A percentile compares a stretch with the other conserved stretches of the same genome.
Conservation (phyloP, 2,113 vertebrate species). For the Rhagologus leucostigma region DNA sequence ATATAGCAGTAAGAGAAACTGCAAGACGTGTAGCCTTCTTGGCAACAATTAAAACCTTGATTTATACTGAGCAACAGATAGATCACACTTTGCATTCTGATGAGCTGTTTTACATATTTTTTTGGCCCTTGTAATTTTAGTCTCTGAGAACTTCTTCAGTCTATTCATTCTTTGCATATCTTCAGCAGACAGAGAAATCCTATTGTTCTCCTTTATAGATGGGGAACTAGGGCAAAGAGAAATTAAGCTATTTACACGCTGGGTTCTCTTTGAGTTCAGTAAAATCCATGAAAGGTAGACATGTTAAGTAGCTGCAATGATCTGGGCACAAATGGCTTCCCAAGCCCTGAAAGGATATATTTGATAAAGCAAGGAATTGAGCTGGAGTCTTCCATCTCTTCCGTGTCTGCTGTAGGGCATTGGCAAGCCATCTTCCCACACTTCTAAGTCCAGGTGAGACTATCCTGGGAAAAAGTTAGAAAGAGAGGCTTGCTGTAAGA, state of each 20-base stretch:
- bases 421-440: neutral
- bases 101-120: constrained; percentile 28
- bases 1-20: neutral
- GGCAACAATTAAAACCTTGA: constrained; percentile 27
- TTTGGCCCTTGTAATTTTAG: constrained; percentile 12
- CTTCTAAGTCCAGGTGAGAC: neutral
- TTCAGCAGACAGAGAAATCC: constrained; percentile 18
- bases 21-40: neutral
- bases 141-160: constrained; percentile 15
- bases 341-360: neutral
- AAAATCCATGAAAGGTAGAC: neutral
- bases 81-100: constrained; percentile 31
- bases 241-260: neutral
- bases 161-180: constrained; percentile 3
- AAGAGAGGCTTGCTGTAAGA: neutral
- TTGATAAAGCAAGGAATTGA: neutral
- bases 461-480: neutral
- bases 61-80: constrained; percentile 10
- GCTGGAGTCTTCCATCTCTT: neutral
- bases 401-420: accelerated
- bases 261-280: neutral
- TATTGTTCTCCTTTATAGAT: neutral
- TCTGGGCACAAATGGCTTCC: neutral
- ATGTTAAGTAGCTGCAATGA: neutral
- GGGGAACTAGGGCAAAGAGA: neutral